Evolutionary conservation across 64 coral and sea anemone genomes (phyloP), one percentile per base, ranked within the genome.

Genomic region (Stylophora pistillata): DNA sequence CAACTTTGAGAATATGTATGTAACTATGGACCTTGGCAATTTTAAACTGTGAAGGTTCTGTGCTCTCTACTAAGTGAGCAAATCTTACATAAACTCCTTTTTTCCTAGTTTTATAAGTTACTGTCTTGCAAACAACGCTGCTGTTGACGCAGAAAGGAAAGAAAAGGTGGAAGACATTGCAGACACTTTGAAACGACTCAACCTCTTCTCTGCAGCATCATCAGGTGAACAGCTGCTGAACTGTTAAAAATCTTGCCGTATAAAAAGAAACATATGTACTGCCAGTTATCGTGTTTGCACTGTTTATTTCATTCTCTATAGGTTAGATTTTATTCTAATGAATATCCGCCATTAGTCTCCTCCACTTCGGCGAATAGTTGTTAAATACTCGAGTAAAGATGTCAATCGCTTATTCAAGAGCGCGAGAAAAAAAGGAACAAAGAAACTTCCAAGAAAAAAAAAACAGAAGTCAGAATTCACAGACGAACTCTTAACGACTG

Each of bases 121-220:
- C 29, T 82, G 78, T 18, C 9, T 1, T 10, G 17, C 0, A 82
- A 82, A 82, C 60, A 4, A 15, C 1, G 78, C 57, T 21, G 20
- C 15, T 31, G 58, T 82, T 82, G 78, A 65, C 5, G 78, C 63
- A 10, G 78, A 64, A 82, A 82, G 78, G 23, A 82, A 65, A 23
- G 58, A 64, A 32, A 82, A 59, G 31, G 78, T 82, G 1, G 78
- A 82, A 18, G 78, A 82, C 31, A 82, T 82, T 47, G 59, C 78
- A 82, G 78, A 82, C 57, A 82, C 78, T 63, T 32, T 82, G 11
- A 82, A 30, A 63, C 9, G 78, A 37, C 78, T 82, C 20, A 62
- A 82, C 5, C 78, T 82, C 30, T 37, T 64, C 5, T 64, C 78
- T 0, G 57, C 58, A n/a, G 78, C 57, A 23, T 33, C 57, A 23